Evolutionary conservation across 2,113 vertebrate species (phyloP).

Genomic region (Bucco capensis): DNA sequence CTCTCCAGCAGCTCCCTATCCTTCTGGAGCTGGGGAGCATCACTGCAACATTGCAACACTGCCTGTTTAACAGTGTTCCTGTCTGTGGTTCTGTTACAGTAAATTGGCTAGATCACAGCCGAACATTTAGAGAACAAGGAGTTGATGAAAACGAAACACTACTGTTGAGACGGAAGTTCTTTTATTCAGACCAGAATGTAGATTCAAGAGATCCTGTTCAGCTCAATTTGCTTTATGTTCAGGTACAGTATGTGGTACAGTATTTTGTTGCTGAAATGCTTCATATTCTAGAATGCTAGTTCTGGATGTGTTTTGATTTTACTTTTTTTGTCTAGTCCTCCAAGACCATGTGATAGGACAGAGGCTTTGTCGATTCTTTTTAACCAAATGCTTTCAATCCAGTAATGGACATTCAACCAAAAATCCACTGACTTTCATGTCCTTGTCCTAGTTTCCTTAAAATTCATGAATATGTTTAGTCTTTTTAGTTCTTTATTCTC

Average conservation of each 20-base stretch:
- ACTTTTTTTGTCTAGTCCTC: not conserved
- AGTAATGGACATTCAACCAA: not conserved
- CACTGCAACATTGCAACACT: fast-evolving
- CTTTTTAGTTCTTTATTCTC: not conserved
- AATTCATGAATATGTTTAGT: not conserved
- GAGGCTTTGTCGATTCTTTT: not conserved
- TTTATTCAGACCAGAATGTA: constrained; percentile 98
- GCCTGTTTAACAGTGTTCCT: fast-evolving
- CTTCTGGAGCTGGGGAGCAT: no score
- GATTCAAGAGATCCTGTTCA: constrained; percentile 97
- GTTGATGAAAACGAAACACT: constrained; percentile 94
- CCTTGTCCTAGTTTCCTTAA: not conserved
- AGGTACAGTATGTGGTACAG: constrained; percentile 72
- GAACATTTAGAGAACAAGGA: constrained; percentile 95
- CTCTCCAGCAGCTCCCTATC: no score
- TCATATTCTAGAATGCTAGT: not conserved
- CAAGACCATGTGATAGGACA: not conserved
- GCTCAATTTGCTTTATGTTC: constrained; percentile 96
- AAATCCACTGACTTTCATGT: not conserved
- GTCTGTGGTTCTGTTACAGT: constrained; percentile 73
- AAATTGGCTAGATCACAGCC: constrained; percentile 97
- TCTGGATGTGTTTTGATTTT: not conserved
- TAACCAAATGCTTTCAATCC: not conserved
- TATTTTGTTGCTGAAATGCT: not conserved
- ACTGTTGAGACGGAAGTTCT: constrained; percentile 93